Percentiles rank a stretch among this genome's conserved stretches.
Evolutionary conservation across 1,140 invertebrate genomes (phyloP).

Genomic region (Triops longicaudatus): DNA sequence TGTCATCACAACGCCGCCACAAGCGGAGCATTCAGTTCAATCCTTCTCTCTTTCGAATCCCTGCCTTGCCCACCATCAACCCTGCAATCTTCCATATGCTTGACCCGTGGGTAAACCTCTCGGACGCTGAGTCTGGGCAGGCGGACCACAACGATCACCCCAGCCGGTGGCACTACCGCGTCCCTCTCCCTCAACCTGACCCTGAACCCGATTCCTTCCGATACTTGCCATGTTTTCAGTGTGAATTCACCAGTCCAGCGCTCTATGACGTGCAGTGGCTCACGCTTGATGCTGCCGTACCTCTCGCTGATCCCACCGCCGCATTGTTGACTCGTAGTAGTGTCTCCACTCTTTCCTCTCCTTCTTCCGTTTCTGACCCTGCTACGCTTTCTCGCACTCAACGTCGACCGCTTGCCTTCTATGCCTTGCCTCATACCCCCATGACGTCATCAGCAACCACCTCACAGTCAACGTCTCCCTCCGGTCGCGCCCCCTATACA

Average conservation of each 20-base stretch:
- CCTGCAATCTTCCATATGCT: background rate
- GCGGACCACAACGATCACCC: no score
- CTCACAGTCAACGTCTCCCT: background rate
- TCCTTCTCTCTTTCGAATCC: background rate
- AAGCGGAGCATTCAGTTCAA: background rate
- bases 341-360: background rate
- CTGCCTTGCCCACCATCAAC: background rate
- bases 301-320: background rate
- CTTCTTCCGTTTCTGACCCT: background rate
- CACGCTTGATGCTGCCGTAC: background rate
- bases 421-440: background rate
- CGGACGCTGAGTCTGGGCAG: background rate
- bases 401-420: conserved; percentile 13
- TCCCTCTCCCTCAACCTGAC: no score
- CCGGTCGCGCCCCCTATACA: background rate
- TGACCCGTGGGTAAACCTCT: background rate
- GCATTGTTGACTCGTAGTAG: background rate
- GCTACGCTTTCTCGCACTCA: background rate
- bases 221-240: background rate
- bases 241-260: conserved; percentile 6
- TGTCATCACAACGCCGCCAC: background rate
- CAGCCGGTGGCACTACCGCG: no score
- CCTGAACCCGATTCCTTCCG: background rate
- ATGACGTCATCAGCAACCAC: background rate
- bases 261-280: conserved; percentile 1